Evolutionary conservation across 2,797 vertebrate species (phyloP).

Genomic region (Pteronotus mesoamericanus): DNA sequence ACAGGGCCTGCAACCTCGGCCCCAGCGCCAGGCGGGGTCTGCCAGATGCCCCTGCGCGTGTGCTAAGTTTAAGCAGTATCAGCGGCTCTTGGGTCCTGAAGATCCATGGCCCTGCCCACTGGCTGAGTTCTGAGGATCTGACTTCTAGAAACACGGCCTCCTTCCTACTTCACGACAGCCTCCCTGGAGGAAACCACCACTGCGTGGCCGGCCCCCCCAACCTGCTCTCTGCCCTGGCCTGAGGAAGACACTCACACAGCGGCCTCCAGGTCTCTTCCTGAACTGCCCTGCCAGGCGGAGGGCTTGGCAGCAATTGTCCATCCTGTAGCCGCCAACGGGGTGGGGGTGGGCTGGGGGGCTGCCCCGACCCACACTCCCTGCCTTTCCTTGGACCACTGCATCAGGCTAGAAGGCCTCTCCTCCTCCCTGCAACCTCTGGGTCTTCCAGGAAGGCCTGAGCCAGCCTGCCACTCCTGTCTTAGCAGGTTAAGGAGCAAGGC

Average conservation of each 20-base stretch:
- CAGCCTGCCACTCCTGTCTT: neutral
- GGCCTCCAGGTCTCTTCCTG: neutral
- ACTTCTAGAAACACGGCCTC: slow-evolving; percentile 31
- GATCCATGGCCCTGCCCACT: neutral
- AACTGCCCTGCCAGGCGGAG: accelerated
- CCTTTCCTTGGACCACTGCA: neutral
- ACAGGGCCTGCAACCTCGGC: neutral
- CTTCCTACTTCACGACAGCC: neutral
- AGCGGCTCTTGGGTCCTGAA: neutral
- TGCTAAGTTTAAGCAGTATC: neutral
- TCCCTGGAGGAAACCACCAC: neutral
- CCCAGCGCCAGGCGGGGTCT: neutral
- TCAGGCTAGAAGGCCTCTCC: neutral
- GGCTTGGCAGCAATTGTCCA: neutral
- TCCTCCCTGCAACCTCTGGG: neutral
- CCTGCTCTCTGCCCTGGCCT: neutral
- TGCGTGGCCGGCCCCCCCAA: neutral
- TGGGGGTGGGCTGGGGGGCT: neutral
- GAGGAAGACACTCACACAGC: neutral
- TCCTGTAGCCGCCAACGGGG: no score
- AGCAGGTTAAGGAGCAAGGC: neutral
- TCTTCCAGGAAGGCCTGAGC: neutral
- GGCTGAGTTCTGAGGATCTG: neutral
- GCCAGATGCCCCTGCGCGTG: neutral
- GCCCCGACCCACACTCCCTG: neutral